Evolutionary conservation across 2,888 invertebrate genomes (phyloP), one percentile per base, ranked within the genome.

Genomic region (Euplexia lucipara): DNA sequence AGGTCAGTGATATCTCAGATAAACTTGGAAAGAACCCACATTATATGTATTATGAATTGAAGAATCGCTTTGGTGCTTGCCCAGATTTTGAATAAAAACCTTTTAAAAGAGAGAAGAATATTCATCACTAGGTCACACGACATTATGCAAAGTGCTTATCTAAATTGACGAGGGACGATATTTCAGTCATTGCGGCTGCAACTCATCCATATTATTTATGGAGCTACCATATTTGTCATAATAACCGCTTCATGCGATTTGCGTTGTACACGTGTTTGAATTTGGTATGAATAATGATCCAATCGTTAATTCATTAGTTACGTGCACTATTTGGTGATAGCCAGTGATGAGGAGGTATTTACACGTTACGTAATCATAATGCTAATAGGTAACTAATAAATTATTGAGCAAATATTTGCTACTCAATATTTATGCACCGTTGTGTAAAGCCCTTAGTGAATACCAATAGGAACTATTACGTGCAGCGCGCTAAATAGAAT

Each of bases 281-380:
- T 73, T 77, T 58, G 30, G 58, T 32, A 72, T 77, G 47, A 75
- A 70, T 72, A 63, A 67, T 77, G 51, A 66, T 44, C 45, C 42
- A 44, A 37, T 56, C 42, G 44, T 48, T 44, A 45, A 56, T 49
- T 75, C 47, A 70, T 62, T 61, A 53, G 62, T 45, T 49, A 51
- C 49, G 62, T 51, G 56, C 20, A 45, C 16, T 52, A 62, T 72
- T 69, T 61, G 52, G 34, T 61, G 75, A 53, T 48, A 60, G 26
- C 16, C 32, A 35, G n/a, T 70, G 62, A 69, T 22, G 59, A 49
- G 34, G 26, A 9, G 7, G 14, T 34, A 16, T 32, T n/a, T 22
- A 47, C 45, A 47, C n/a, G 39, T 72, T 75, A 41, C 53, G 72
- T 53, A 53, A 75, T 53, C 52, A 18, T 35, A 49, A 48, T 53